phyloP scores from a whole-genome alignment of 2,888 invertebrate species.

The Megastigmus dorsalis region DNA sequence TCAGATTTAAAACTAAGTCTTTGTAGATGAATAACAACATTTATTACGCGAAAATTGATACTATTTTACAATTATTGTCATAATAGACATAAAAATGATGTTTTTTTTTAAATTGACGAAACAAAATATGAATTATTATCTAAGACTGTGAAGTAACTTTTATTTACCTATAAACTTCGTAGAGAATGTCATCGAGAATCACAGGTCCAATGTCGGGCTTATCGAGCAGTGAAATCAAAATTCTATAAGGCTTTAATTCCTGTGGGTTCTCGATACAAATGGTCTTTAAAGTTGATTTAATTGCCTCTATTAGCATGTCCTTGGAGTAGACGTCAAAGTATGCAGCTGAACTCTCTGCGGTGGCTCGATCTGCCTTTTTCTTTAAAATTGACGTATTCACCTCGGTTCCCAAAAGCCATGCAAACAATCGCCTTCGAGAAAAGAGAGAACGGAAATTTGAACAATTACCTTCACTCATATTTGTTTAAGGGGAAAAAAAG shows the following conservation, averaged over 20 bases:
- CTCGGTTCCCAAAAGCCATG: slow-evolving; percentile 88
- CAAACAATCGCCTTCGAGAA: slow-evolving; percentile 82
- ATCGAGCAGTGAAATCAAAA: slow-evolving; percentile 89
- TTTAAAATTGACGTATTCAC: slow-evolving; percentile 76
- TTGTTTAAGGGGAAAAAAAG: too few relatives aligned
- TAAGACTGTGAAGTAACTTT: slow-evolving; percentile 12
- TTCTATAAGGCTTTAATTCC: slow-evolving; percentile 83
- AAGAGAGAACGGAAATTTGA: slow-evolving; percentile 18
- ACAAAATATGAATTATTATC: neutral
- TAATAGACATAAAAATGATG: neutral
- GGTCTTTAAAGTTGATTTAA: slow-evolving; percentile 78
- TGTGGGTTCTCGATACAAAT: slow-evolving; percentile 78
- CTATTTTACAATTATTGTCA: neutral
- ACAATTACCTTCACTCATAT: neutral
- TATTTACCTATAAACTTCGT: slow-evolving; percentile 82
- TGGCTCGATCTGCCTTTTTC: slow-evolving; percentile 66
- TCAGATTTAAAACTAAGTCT: neutral
- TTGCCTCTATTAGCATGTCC: slow-evolving; percentile 80
- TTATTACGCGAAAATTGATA: neutral
- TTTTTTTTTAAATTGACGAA: neutral
- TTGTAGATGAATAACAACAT: neutral
- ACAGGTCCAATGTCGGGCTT: slow-evolving; percentile 89
- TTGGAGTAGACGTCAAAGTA: slow-evolving; percentile 83
- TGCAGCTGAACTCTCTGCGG: slow-evolving; percentile 72
- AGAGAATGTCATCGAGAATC: slow-evolving; percentile 85